Evolutionary conservation across 2,113 vertebrate genomes (phyloP).

Genomic region (Callipepla californica): DNA sequence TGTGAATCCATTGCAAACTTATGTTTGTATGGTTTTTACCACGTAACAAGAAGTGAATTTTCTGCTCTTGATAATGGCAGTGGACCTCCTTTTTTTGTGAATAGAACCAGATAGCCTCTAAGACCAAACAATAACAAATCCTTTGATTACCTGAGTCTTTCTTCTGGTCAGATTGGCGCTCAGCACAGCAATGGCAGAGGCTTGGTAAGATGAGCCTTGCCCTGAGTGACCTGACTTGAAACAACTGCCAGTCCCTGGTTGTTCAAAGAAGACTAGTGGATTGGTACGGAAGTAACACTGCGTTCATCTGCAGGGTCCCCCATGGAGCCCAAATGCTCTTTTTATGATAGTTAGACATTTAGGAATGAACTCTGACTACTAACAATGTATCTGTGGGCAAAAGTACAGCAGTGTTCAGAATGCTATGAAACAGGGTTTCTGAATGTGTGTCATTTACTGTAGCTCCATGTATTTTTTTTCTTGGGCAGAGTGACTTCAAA

Average conservation of each 20-base stretch:
- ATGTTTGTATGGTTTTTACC: background rate
- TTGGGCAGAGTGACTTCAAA: too few relatives aligned
- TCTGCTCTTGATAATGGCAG: background rate
- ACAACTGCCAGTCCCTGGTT: background rate
- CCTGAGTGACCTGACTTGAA: background rate
- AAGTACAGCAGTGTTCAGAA: background rate
- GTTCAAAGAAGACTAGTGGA: background rate
- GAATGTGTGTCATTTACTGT: rapidly evolving
- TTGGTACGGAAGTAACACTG: background rate
- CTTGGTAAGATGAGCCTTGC: background rate
- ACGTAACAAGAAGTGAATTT: background rate
- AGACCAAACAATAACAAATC: background rate
- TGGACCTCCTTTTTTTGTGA: background rate
- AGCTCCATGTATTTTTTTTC: background rate
- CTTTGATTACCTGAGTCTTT: background rate
- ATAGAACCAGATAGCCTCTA: background rate
- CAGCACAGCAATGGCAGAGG: background rate
- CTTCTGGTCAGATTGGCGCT: background rate
- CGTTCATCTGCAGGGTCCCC: background rate
- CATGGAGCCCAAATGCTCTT: background rate
- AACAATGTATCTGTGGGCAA: background rate
- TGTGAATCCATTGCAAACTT: background rate
- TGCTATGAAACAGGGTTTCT: background rate
- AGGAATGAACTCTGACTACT: background rate
- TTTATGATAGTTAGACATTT: background rate